Percentiles rank a stretch among this genome's conserved stretches.
phyloP scores from a whole-genome alignment of 2,888 invertebrate species.

The Volucella inanis region DNA sequence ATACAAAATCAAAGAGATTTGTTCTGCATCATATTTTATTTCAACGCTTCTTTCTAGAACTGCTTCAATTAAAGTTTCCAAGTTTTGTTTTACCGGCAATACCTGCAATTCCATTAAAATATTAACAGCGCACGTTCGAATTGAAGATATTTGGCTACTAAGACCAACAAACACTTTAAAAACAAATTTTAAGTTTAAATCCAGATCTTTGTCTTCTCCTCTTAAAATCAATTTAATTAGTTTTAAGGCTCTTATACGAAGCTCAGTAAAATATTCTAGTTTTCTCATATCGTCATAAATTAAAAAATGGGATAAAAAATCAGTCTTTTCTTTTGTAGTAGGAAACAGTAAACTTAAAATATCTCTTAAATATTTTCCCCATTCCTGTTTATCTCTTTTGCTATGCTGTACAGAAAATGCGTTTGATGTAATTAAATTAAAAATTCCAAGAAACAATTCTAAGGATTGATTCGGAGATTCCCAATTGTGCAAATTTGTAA shows the following conservation, averaged over 20 bases:
- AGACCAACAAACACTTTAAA: slow-evolving; percentile 84
- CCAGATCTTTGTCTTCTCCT: slow-evolving; percentile 59
- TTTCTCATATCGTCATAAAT: slow-evolving; percentile 77
- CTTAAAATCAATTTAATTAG: slow-evolving; percentile 78
- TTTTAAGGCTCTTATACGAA: slow-evolving; percentile 84
- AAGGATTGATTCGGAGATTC: slow-evolving; percentile 51
- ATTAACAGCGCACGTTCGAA: slow-evolving; percentile 85
- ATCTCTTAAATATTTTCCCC: slow-evolving; percentile 80
- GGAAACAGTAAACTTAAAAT: slow-evolving; percentile 84
- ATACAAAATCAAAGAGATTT: slow-evolving; percentile 86
- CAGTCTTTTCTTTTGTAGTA: slow-evolving; percentile 83
- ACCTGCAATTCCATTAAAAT: slow-evolving; percentile 74
- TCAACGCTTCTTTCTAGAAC: slow-evolving; percentile 84
- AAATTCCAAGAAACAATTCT: slow-evolving; percentile 76
- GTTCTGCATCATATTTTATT: slow-evolving; percentile 87
- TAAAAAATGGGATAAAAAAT: slow-evolving; percentile 85
- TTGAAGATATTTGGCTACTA: slow-evolving; percentile 84
- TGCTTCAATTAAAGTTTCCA: slow-evolving; percentile 81
- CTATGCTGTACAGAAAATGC: slow-evolving; percentile 65
- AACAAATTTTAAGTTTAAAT: slow-evolving; percentile 76
- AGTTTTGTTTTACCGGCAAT: slow-evolving; percentile 56
- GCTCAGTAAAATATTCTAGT: slow-evolving; percentile 82
- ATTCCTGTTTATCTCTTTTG: slow-evolving; percentile 76
- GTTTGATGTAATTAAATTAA: slow-evolving; percentile 76
- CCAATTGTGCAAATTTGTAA: slow-evolving; percentile 79